Evolutionary conservation across 2,797 vertebrate genomes (phyloP), one percentile per base, ranked within the genome.

Genomic region (Takifugu rubripes): DNA sequence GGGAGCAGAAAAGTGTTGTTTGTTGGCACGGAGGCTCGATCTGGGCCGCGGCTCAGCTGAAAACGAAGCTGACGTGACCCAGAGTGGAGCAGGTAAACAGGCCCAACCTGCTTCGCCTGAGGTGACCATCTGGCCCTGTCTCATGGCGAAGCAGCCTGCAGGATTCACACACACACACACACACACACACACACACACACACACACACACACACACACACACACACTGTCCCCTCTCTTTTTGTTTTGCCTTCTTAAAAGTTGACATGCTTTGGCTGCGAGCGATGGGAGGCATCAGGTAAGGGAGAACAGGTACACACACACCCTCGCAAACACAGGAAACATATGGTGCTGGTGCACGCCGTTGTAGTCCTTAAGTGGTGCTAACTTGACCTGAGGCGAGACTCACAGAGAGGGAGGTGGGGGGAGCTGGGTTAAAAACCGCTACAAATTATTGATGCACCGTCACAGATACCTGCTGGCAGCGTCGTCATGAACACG

Each of bases 101-200:
- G 87, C 84, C 75, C 86, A 90, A 86, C 87, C 88, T 88, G 87
- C 84, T 89, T 87, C 63, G 88, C 91, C 89, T 86, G 82, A 70
- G 90, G 90, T 90, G 85, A 85, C 90, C 90, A 92, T 91, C 88
- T 91, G 91, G 90, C 78, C 84, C 78, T 72, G 84, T 85, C 84
- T 88, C 86, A 76, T 78, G 74, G 80, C 69, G 74, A 77, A 81
- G 24, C 83, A 82, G 83, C 86, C 90, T 77, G 78, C 78, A 84
- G 81, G 79, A 81, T 61, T 70, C 69, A 64, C 76, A 77, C 75
- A 81, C 72, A 36, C 46, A 10, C 33, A 64, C 63, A 47, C 60
- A 33, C 61, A 50, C 52, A 49, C 74, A 61, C 68, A 64, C 36
- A 5, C 47, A 66, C 77, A 78, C 77, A 83, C 70, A 66, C 59